Conservation (phyloP, 2,113 vertebrate genomes). For the Catharus bicknelli region DNA sequence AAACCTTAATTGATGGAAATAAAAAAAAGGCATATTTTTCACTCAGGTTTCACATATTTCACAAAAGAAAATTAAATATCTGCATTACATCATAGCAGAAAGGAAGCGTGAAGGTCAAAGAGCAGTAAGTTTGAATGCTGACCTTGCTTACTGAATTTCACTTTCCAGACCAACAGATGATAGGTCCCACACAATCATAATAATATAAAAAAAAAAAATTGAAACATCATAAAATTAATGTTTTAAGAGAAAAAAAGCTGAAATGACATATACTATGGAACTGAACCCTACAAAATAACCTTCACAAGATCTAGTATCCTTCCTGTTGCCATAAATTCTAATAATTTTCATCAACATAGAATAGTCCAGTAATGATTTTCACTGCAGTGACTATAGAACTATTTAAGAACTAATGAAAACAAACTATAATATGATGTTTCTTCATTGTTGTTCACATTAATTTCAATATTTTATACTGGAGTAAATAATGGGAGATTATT, state of each 20-base stretch:
- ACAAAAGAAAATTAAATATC: not conserved
- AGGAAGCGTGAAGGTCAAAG: not conserved
- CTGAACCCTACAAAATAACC: not conserved
- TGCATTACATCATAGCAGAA: not conserved
- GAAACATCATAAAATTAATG: not conserved
- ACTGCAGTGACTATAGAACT: not conserved
- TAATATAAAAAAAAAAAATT: not conserved
- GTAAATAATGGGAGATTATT: not conserved
- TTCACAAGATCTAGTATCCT: not conserved
- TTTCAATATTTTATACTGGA: not conserved
- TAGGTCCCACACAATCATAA: not conserved
- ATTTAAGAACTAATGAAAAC: not conserved
- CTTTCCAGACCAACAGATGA: not conserved
- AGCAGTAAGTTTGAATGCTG: not conserved
- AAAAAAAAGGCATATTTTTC: not conserved
- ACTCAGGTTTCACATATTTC: not conserved
- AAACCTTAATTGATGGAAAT: not conserved
- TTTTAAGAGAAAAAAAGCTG: not conserved
- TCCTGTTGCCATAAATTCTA: not conserved
- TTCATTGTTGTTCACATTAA: not conserved
- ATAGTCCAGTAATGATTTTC: not conserved
- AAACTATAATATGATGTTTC: not conserved
- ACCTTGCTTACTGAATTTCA: not conserved
- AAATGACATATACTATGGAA: not conserved
- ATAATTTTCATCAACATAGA: not conserved